Conservation (phyloP, 1,140 invertebrate genomes). For the Drosophila leontia region DNA sequence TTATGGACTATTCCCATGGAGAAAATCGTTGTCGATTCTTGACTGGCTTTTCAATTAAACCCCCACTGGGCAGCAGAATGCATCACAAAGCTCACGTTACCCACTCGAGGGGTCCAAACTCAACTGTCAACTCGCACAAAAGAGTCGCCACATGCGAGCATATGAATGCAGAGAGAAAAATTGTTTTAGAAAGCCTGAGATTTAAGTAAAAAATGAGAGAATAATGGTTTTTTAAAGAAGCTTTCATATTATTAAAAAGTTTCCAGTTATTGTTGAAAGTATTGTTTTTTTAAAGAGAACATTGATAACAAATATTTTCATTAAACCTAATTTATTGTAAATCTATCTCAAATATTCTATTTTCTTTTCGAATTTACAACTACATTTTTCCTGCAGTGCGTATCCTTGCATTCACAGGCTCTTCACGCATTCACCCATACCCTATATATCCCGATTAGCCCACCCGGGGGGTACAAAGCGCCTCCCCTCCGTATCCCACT, state of each 20-base stretch:
- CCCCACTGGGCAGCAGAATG: slow-evolving; percentile 54
- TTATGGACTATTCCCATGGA: background rate
- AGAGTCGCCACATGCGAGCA: slow-evolving; percentile 9
- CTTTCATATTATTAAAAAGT: no score
- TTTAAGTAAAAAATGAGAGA: background rate
- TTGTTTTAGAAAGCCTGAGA: background rate
- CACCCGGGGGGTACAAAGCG: slow-evolving; percentile 23
- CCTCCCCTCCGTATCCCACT: slow-evolving; percentile 4
- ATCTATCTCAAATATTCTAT: background rate
- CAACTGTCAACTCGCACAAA: slow-evolving; percentile 46
- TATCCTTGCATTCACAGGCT: slow-evolving; percentile 20
- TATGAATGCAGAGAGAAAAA: slow-evolving; percentile 7
- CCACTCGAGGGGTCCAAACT: slow-evolving; percentile 31
- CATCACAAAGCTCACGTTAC: slow-evolving; percentile 32
- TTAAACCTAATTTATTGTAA: no score
- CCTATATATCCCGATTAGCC: slow-evolving; percentile 68
- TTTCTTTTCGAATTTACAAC: background rate
- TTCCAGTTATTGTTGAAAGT: no score
- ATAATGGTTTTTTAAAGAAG: background rate
- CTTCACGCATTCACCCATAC: slow-evolving; percentile 37
- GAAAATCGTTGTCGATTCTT: slow-evolving; percentile 38
- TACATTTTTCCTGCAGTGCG: background rate
- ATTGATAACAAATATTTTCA: no score
- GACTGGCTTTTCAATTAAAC: slow-evolving; percentile 68
- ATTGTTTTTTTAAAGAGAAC: no score